These are phyloP conservation scores for Sitodiplosis mosellana DNA, from an alignment of 1,140 invertebrate genomes.

Conservation along the genomic window DNA sequence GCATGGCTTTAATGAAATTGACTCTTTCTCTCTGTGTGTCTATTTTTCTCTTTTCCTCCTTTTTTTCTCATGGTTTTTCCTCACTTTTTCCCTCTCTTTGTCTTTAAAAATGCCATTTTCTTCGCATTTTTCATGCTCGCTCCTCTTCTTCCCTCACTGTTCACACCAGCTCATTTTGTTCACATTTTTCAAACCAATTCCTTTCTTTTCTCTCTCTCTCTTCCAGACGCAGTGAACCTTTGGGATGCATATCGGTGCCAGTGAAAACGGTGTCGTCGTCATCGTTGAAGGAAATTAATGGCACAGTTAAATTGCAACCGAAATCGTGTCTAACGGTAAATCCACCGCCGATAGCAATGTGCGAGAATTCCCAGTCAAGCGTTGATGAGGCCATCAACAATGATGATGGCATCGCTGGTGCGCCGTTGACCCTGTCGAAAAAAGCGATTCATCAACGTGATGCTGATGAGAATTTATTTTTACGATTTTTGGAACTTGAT, in stretches of 20 bases:
- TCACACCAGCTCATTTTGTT: too few species aligned
- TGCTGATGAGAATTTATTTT: constrained; percentile 52
- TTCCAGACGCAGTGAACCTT: constrained; percentile 56
- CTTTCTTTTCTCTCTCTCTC: not conserved
- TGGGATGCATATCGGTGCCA: constrained; percentile 61
- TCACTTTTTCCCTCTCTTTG: too few species aligned
- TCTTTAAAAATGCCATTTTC: too few species aligned
- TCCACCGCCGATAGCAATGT: not conserved
- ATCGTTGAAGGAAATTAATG: constrained; percentile 24
- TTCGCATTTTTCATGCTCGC: too few species aligned
- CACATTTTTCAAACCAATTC: too few species aligned
- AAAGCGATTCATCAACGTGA: constrained; percentile 38
- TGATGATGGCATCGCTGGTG: not conserved
- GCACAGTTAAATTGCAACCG: constrained; percentile 33
- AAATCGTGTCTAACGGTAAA: constrained; percentile 16
- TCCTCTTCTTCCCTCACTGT: too few species aligned
- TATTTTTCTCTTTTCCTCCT: too few species aligned
- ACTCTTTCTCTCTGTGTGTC: too few species aligned
- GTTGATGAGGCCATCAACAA: constrained; percentile 3
- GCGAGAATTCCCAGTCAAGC: constrained; percentile 1
- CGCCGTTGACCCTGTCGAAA: constrained; percentile 18
- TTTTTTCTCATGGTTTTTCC: too few species aligned
- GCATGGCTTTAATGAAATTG: too few species aligned
- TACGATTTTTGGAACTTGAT: constrained; percentile 61
- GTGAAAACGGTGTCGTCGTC: constrained; percentile 40